Base-by-base conservation (phyloP, 2,113 vertebrate species). In the Atrichornis clamosus region DNA sequence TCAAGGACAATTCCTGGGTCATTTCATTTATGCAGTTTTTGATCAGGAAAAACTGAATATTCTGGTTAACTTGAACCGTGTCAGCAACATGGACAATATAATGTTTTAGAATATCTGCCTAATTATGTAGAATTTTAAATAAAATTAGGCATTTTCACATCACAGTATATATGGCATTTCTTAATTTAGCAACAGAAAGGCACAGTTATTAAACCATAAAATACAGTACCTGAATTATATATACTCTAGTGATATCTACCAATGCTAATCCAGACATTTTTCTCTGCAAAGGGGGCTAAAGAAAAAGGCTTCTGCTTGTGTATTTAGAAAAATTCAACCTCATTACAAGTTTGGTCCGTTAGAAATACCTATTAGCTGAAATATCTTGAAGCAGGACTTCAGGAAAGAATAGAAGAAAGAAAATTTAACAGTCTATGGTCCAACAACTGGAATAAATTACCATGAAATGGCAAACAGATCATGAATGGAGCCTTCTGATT, bases 111-210 rank as follows among this genome's bases (percentile, higher is more conserved):
- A 81, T 84, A 97, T 75, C 77, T 97, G 93, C 93, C 96, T 93
- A 95, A 96, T 97, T 95, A 92, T 11, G 19, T 81, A 88, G 74
- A 69, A 93, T 88, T 96, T 96, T 80, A 91, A 93, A 87, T 96
- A 95, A 88, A 97, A 89, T 90, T 81, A 95, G 82, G 96, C 85
- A 89, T 94, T 95, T 95, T 96, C 97, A 89, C 65, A 95, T 98
- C 98, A 98, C 97, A 98, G 98, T 98, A 97, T 95, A 96, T 91
- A 97, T 98, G 97, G 98, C 93, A 97, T 97, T 98, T 97, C 90
- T 96, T 96, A 97, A 96, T 92, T 97, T 90, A 97, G 94, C 95
- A 98, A 98, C 97, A 96, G 83, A 98, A 98, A 98, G 98, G 98
- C 98, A 98, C 98, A 98, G 95, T 97, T 97, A 98, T 97, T 91